A percentile compares a stretch with the other conserved stretches of the same genome.
Conservation (phyloP, 64 coral and sea anemone species). For the Porites lutea region DNA sequence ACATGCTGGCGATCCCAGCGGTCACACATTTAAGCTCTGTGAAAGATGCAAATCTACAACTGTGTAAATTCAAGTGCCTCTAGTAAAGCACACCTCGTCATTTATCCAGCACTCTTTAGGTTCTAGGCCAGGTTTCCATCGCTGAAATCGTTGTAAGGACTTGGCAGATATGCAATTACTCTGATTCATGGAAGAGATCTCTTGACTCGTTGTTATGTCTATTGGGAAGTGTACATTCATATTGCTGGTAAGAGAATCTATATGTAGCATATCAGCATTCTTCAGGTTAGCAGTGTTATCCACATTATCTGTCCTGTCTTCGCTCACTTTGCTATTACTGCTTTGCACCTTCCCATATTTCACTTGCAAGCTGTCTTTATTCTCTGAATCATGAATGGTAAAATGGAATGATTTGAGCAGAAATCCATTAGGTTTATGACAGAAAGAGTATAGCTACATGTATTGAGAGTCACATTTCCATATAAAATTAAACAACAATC, state of each 20-base stretch:
- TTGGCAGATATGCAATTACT: neutral
- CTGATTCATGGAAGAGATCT: constrained; percentile 28
- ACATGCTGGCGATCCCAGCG: no score
- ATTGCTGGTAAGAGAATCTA: neutral
- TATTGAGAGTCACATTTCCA: no score
- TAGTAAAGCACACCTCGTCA: neutral
- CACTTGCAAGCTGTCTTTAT: neutral
- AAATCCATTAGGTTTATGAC: no score
- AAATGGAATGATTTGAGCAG: no score
- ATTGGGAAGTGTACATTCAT: neutral
- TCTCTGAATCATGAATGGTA: neutral
- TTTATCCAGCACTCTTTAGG: constrained; percentile 15
- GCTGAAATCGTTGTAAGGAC: constrained; percentile 21
- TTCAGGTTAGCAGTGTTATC: neutral
- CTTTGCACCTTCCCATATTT: neutral
- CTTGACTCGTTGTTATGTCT: constrained; percentile 2
- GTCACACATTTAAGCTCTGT: no score
- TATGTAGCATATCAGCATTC: neutral
- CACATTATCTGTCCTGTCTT: neutral
- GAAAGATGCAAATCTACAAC: no score
- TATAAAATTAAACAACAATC: no score
- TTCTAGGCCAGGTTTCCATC: constrained; percentile 21
- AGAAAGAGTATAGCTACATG: no score
- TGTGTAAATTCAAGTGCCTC: neutral
- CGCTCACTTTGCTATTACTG: neutral